Percentiles rank a stretch among this genome's conserved stretches.
Evolutionary conservation across 2,113 vertebrate species (phyloP).

Genomic region (Daubentonia madagascariensis): DNA sequence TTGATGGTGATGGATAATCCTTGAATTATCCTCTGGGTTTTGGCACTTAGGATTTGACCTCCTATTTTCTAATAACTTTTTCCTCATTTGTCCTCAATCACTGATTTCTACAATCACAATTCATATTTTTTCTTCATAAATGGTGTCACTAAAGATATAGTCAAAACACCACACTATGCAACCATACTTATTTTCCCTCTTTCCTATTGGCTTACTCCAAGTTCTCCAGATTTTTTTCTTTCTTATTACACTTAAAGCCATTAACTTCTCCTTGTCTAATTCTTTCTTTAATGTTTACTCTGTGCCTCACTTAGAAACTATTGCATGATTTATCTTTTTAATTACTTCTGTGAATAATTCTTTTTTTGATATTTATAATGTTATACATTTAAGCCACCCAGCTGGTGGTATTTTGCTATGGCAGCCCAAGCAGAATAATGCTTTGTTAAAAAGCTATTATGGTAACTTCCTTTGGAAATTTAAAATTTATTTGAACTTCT

Average conservation of each 20-base stretch:
- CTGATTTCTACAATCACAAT: background rate
- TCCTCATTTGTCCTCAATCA: background rate
- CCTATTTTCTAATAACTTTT: background rate
- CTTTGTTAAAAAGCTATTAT: background rate
- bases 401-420: background rate
- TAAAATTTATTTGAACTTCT: background rate
- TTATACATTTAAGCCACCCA: background rate
- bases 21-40: background rate
- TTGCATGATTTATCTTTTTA: background rate
- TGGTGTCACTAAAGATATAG: background rate
- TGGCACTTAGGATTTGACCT: background rate
- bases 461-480: background rate
- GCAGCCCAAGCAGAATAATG: background rate
- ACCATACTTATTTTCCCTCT: background rate
- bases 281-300: background rate
- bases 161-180: background rate
- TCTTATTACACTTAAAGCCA: background rate
- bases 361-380: background rate
- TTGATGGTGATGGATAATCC: background rate
- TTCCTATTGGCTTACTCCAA: background rate
- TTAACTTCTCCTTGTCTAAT: background rate
- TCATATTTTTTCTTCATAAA: background rate
- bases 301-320: background rate
- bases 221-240: background rate
- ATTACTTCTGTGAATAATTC: background rate